A percentile compares a stretch with the other conserved stretches of the same genome.
phyloP scores from a whole-genome alignment of 2,113 vertebrate species.

The Archilochus colubris region DNA sequence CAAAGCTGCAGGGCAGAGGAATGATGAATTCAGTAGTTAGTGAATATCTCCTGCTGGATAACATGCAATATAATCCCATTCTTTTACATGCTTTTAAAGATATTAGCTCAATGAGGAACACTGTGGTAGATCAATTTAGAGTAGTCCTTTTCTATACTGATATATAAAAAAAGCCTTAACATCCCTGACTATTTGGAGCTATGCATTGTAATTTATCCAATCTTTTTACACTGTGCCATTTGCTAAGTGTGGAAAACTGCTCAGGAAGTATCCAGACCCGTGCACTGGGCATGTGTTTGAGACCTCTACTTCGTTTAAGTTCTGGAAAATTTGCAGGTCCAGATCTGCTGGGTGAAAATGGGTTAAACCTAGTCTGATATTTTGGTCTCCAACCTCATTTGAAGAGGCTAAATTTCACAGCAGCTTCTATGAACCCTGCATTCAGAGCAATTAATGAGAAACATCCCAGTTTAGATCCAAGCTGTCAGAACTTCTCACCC shows the following conservation, averaged over 20 bases:
- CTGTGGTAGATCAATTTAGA: neutral
- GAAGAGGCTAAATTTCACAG: neutral
- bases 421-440: neutral
- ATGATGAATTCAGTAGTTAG: neutral
- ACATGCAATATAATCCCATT: neutral
- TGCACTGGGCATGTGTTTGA: neutral
- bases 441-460: neutral
- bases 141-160: neutral
- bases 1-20: constrained; percentile 4
- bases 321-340: neutral
- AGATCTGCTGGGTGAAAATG: neutral
- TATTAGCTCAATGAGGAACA: neutral
- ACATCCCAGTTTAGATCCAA: neutral
- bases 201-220: neutral
- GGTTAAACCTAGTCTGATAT: neutral
- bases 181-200: neutral
- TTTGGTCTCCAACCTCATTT: neutral
- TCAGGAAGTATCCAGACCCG: neutral
- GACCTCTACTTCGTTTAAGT: neutral
- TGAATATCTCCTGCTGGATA: neutral
- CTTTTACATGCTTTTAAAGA: neutral
- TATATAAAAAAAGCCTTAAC: neutral
- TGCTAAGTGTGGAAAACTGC: neutral
- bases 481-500: neutral
- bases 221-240: neutral